A percentile compares a stretch with the other conserved stretches of the same genome.
phyloP scores from a whole-genome alignment of 2,888 invertebrate genomes.

The Rhamphomyia laevipes region DNA sequence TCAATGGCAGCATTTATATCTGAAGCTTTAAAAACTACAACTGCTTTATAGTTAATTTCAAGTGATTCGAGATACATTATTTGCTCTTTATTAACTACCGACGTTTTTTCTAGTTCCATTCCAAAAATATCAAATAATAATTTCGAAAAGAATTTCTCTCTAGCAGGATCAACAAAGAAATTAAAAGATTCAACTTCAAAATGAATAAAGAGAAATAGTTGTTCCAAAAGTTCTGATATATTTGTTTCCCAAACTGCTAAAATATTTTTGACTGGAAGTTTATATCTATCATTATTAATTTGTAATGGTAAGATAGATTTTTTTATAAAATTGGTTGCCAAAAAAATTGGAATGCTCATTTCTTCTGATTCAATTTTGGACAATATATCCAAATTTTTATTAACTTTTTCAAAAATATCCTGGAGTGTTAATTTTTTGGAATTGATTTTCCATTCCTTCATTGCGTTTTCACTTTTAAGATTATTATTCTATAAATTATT shows the following conservation, averaged over 20 bases:
- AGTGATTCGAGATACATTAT: background rate
- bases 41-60: background rate
- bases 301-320: background rate
- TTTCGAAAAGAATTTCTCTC: background rate
- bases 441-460: too few species aligned
- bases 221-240: background rate
- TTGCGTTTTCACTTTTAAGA: too few species aligned
- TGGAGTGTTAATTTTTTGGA: background rate
- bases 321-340: background rate
- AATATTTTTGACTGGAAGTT: too few species aligned
- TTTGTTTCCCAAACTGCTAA: background rate
- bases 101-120: background rate
- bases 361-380: background rate
- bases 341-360: background rate
- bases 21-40: background rate
- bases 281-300: too few species aligned
- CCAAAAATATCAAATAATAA: background rate
- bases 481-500: too few species aligned
- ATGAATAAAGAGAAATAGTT: background rate
- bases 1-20: background rate
- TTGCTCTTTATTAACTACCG: background rate
- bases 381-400: background rate
- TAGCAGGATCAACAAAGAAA: background rate
- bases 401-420: background rate
- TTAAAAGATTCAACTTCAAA: background rate